These are phyloP conservation scores for Nemotelus nigrinus DNA, from an alignment of 2,888 invertebrate species.

Conservation along the genomic window DNA sequence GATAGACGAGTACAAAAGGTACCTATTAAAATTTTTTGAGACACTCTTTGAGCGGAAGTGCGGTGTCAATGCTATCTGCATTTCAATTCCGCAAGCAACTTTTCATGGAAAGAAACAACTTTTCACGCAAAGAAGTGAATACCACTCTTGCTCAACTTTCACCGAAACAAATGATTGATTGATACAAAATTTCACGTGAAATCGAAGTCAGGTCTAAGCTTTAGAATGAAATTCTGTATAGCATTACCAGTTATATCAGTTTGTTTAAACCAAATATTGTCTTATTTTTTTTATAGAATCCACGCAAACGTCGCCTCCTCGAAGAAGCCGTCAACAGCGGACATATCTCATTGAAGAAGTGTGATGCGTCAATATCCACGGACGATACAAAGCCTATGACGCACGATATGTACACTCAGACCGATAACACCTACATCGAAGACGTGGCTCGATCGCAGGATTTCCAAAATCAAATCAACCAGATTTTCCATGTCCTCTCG, in stretches of 20 bases:
- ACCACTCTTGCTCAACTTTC: too few relatives aligned
- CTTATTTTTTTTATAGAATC: constrained; percentile 17
- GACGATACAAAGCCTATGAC: constrained; percentile 15
- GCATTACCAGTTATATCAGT: neutral
- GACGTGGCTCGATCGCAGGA: neutral
- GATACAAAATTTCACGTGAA: too few relatives aligned
- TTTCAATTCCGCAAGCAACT: too few relatives aligned
- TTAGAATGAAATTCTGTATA: neutral
- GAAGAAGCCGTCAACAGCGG: constrained; percentile 24
- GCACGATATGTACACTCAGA: constrained; percentile 13
- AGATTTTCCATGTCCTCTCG: neutral
- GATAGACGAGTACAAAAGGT: too few relatives aligned
- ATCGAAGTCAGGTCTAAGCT: neutral
- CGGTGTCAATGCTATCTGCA: too few relatives aligned
- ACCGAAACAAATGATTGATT: too few relatives aligned
- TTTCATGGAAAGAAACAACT: too few relatives aligned
- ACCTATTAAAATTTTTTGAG: too few relatives aligned
- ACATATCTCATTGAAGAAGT: neutral
- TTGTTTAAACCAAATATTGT: neutral
- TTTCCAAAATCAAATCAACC: constrained; percentile 4
- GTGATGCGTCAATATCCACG: constrained; percentile 24
- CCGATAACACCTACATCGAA: neutral
- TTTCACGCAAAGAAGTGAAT: too few relatives aligned
- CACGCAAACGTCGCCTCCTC: constrained; percentile 23
- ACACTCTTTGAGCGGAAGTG: too few relatives aligned